Conservation (phyloP, 2,797 vertebrate species). For the Babyrousa celebensis region DNA sequence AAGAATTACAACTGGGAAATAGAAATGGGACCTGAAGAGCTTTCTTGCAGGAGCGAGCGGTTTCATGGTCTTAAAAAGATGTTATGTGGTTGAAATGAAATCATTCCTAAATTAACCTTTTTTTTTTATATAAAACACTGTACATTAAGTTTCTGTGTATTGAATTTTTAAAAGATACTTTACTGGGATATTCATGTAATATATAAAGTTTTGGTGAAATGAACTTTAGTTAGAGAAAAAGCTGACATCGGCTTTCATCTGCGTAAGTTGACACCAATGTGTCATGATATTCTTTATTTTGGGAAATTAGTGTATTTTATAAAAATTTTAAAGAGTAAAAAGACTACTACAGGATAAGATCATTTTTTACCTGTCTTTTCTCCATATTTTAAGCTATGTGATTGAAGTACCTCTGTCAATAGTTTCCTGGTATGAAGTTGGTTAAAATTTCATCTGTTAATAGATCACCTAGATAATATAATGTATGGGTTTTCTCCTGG, state of each 20-base stretch:
- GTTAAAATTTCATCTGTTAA: slow-evolving; percentile 91
- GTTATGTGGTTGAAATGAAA: slow-evolving; percentile 85
- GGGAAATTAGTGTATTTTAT: slow-evolving; percentile 93
- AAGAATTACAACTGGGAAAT: slow-evolving; percentile 82
- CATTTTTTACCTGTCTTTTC: slow-evolving; percentile 90
- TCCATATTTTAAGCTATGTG: slow-evolving; percentile 91
- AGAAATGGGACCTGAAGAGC: slow-evolving; percentile 81
- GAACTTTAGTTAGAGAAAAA: slow-evolving; percentile 94
- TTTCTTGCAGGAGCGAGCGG: slow-evolving; percentile 85
- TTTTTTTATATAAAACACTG: slow-evolving; percentile 89
- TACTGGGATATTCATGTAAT: slow-evolving; percentile 94
- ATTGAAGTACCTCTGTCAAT: slow-evolving; percentile 91
- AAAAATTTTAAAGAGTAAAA: slow-evolving; percentile 89
- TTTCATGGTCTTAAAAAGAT: slow-evolving; percentile 89
- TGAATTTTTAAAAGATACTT: slow-evolving; percentile 89
- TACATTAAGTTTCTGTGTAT: slow-evolving; percentile 90
- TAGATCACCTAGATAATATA: slow-evolving; percentile 91
- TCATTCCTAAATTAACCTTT: slow-evolving; percentile 89
- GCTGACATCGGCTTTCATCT: slow-evolving; percentile 92
- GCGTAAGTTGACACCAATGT: slow-evolving; percentile 91
- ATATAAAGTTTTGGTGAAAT: slow-evolving; percentile 93
- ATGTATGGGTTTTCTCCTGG: slow-evolving; percentile 89
- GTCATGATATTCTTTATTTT: slow-evolving; percentile 92
- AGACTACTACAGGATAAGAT: slow-evolving; percentile 92
- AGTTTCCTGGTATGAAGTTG: slow-evolving; percentile 91